Evolutionary conservation across 2,888 invertebrate genomes (phyloP), one percentile per base, ranked within the genome.

Genomic region (Myathropa florea): DNA sequence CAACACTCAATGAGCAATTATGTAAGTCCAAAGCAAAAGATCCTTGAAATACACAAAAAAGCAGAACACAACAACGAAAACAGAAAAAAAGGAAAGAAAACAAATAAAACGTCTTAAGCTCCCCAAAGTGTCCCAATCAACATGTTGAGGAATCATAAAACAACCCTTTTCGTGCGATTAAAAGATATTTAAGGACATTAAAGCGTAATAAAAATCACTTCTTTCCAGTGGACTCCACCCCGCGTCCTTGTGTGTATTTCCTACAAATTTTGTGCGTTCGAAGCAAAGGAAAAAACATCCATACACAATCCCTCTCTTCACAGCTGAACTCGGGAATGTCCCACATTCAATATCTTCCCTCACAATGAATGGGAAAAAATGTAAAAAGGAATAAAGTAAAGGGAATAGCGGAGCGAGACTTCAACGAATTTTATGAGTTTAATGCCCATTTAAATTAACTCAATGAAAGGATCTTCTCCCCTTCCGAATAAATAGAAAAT

Each of bases 131-230:
- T 67, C 61, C 60, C 80, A 84, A 80, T 81, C 76, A 84, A 84
- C 84, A 84, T 64, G 84, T 84, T 76, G 67, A 80, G 57, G 55
- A 65, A 83, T 75, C 77, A 68, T 80, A 76, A 81, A 76, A 65
- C 68, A 85, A 85, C 67, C 76, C 77, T 81, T 85, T 71, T 65
- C 64, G 46, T 64, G 70, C 64, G 71, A 84, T 67, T 77, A 73
- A 73, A 80, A 53, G 72, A 72, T 67, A 81, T 68, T 76, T 67
- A 84, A 67, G 39, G 67, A 72, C 67, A 84, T 68, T 77, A 81
- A 59, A 81, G 81, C 76, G 72, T 59, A 81, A 81, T 81, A 85
- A 85, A 85, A 81, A 85, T 81, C 81, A 85, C 81, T 85, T 81
- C 68, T 39, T 67, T 57, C 14, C 53, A 80, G 67, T 77, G 67